These are phyloP conservation scores for Antennarius striatus DNA, from an alignment of 2,113 vertebrate genomes.

Conservation along the genomic window DNA sequence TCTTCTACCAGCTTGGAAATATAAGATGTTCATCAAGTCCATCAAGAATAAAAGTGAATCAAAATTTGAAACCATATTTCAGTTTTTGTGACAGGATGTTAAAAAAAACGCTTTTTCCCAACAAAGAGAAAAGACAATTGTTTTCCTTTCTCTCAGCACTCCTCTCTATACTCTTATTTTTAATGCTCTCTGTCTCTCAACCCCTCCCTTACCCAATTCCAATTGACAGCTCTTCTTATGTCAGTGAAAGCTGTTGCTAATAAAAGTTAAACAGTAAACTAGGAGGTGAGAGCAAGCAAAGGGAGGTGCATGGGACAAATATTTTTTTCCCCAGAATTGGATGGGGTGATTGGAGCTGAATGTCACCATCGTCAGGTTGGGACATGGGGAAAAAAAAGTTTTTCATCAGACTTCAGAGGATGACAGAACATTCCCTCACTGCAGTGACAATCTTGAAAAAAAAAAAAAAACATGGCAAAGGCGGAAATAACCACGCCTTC, in stretches of 20 bases:
- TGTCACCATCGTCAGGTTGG: slow-evolving; percentile 68
- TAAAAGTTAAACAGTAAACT: slow-evolving; percentile 76
- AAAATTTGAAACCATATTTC: not conserved
- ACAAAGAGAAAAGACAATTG: slow-evolving; percentile 21
- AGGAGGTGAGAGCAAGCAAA: slow-evolving; percentile 69
- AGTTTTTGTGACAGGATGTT: slow-evolving; percentile 19
- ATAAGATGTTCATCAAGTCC: no score
- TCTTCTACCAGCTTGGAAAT: no score
- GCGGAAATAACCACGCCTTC: slow-evolving; percentile 73
- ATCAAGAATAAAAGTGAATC: not conserved
- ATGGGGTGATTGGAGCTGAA: slow-evolving; percentile 31
- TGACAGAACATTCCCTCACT: slow-evolving; percentile 72
- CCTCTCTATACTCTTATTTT: not conserved
- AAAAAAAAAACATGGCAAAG: slow-evolving; percentile 23
- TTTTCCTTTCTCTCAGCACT: slow-evolving; percentile 19
- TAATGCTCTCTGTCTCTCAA: slow-evolving; percentile 18
- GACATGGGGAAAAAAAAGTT: slow-evolving; percentile 69
- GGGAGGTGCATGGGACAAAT: slow-evolving; percentile 60
- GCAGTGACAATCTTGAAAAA: slow-evolving; percentile 37
- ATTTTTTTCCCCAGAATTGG: slow-evolving; percentile 32
- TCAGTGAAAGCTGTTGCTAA: slow-evolving; percentile 77
- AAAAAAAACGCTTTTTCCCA: slow-evolving; percentile 17
- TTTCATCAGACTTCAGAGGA: slow-evolving; percentile 76
- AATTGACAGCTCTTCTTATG: slow-evolving; percentile 60
- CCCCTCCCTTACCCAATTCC: slow-evolving; percentile 8